Conservation (phyloP, 2,888 invertebrate species). For the Xestia ashworthii region DNA sequence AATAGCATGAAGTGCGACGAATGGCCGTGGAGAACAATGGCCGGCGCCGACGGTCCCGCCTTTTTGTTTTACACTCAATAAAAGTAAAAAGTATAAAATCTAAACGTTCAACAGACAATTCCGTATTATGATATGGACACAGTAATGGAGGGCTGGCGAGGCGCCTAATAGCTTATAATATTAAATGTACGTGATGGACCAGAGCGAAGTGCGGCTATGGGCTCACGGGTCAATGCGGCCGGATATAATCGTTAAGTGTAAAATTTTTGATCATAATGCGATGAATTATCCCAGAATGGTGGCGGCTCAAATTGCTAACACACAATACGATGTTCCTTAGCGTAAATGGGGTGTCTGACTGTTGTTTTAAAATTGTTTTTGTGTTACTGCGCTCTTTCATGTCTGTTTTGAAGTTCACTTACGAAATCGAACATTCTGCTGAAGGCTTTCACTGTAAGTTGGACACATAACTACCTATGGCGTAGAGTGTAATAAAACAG, state of each 20-base stretch:
- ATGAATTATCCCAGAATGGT: constrained; percentile 62
- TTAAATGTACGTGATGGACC: constrained; percentile 88
- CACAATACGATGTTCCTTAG: constrained; percentile 41
- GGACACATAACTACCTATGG: constrained; percentile 26
- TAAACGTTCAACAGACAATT: constrained; percentile 88
- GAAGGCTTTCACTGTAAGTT: constrained; percentile 37
- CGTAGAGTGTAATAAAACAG: constrained; percentile 55
- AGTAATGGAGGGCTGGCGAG: constrained; percentile 88
- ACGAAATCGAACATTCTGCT: constrained; percentile 13
- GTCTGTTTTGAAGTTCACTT: background rate
- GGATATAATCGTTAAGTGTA: constrained; percentile 81
- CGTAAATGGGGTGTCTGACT: constrained; percentile 31
- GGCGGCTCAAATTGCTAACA: constrained; percentile 55
- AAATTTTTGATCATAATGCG: constrained; percentile 68
- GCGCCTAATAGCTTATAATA: constrained; percentile 90
- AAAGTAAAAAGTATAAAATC: constrained; percentile 89
- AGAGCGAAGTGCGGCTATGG: constrained; percentile 73
- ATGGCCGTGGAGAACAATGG: constrained; percentile 89
- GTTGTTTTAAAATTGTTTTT: constrained; percentile 46
- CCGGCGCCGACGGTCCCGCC: constrained; percentile 88
- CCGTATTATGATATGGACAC: constrained; percentile 90
- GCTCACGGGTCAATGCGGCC: constrained; percentile 72
- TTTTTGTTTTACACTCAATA: constrained; percentile 87
- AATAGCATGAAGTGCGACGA: constrained; percentile 91
- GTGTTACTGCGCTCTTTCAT: constrained; percentile 10